Evolutionary conservation across 2,113 vertebrate genomes (phyloP), one percentile per base, ranked within the genome.

Genomic region (Gavialis gangeticus): DNA sequence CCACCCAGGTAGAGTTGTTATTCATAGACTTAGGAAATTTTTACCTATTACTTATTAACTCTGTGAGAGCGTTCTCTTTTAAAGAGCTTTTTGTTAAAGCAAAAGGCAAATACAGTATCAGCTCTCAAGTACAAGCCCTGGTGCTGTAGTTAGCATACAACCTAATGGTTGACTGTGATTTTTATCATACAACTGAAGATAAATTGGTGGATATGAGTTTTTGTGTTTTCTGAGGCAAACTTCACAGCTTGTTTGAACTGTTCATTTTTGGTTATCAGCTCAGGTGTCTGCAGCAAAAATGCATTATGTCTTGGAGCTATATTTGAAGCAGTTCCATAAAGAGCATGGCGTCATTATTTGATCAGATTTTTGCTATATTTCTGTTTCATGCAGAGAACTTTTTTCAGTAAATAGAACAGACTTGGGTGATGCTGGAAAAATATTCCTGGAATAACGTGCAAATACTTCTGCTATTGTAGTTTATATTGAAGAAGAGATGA

Each of bases 301-400:
- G 25, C 73, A 34, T 46, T 91, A 13, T 76, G 46, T 78, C 95
- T 57, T 90, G 77, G 88, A 94, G 24, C 67, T 94, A 46, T 56
- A 59, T 88, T 85, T 92, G 91, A 69, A 24, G 28, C 46, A 4
- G 18, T 87, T 21, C 21, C 71, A 46, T 8, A 75, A 90, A 57
- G 18, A 90, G 59, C 67, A 57, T 30, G 27, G 21, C 64, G 21
- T n/a, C 17, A 34, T 17, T 46, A 84, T 62, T 89, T 81, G 46
- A 88, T 82, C n/a, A 87, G 71, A 58, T n/a, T 84, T 16, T 54
- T 83, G 10, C 57, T 83, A 9, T n/a, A 73, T 95, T 94, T 84
- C 81, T 81, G 62, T 90, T 69, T 75, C 1, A 76, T 58, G 67
- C 7, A 55, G 4, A 58, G 28, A 85, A 71, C 22, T 64, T 84